These are phyloP conservation scores for Brachyptera putata DNA, from an alignment of 2,888 invertebrate species.

Conservation along the genomic window DNA sequence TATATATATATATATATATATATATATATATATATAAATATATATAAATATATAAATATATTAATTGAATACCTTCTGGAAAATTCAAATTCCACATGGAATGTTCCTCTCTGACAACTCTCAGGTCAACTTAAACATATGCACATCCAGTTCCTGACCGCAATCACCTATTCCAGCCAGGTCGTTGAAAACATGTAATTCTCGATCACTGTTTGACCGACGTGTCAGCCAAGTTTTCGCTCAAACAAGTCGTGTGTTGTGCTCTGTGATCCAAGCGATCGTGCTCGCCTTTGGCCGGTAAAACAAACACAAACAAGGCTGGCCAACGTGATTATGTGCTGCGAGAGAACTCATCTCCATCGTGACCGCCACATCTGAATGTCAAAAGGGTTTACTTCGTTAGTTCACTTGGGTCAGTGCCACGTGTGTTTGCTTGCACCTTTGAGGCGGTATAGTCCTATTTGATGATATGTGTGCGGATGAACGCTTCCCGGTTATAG, in stretches of 20 bases:
- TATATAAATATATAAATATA: no score
- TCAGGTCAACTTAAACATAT: not conserved
- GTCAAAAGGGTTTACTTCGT: conserved; percentile 26
- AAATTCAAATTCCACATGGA: no score
- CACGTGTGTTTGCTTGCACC: not conserved
- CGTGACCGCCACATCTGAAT: conserved; percentile 23
- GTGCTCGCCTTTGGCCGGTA: not conserved
- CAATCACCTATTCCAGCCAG: conserved; percentile 1
- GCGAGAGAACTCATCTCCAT: not conserved
- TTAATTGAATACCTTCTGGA: no score
- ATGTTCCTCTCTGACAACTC: no score
- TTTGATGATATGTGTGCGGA: no score
- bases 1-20: no score
- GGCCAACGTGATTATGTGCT: conserved; percentile 21
- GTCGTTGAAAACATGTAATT: conserved; percentile 9
- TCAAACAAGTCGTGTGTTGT: conserved; percentile 2
- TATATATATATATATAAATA: no score
- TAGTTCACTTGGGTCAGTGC: not conserved
- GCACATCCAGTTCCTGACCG: conserved; percentile 2
- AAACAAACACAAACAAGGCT: conserved; percentile 23
- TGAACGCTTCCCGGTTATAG: no score
- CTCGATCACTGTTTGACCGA: no score
- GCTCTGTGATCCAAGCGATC: conserved; percentile 11
- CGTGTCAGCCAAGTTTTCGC: no score
- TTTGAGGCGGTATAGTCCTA: no score